These are phyloP conservation scores for Perdix hodgsoniae DNA, from an alignment of 2,797 vertebrate genomes.

Conservation along the genomic window DNA sequence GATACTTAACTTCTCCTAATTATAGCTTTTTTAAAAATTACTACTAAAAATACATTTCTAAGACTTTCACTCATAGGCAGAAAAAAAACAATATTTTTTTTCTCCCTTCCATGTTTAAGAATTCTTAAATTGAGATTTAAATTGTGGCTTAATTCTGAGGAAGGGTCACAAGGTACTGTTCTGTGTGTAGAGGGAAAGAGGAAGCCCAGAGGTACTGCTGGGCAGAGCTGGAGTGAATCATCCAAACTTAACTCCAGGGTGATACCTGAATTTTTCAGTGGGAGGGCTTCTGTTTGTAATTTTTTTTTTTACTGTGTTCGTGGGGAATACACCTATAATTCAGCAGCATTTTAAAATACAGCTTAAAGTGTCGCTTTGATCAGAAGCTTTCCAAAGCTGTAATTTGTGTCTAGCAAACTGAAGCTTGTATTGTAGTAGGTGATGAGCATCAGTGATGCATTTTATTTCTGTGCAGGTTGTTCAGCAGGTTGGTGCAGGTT, in stretches of 20 bases:
- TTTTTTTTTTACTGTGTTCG: background rate
- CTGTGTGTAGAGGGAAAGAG: background rate
- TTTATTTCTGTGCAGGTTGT: conserved; percentile 25
- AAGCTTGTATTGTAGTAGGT: background rate
- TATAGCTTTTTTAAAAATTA: background rate
- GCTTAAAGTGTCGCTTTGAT: conserved; percentile 20
- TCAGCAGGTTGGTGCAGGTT: background rate
- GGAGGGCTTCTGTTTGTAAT: background rate
- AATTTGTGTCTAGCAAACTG: conserved; percentile 24
- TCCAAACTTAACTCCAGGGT: background rate
- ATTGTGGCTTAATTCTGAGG: background rate
- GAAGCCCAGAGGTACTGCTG: background rate
- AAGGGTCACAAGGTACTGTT: background rate
- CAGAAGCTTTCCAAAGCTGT: conserved; percentile 43
- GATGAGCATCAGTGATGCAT: background rate
- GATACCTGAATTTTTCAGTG: background rate
- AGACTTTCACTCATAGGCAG: background rate
- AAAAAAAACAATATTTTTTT: background rate
- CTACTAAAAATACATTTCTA: background rate
- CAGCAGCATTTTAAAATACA: conserved; percentile 5
- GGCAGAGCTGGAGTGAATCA: background rate
- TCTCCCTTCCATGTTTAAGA: background rate
- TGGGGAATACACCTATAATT: background rate
- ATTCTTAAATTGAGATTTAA: conserved; percentile 3
- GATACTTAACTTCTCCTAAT: background rate